These are phyloP conservation scores for Sigmodon hispidus DNA, from an alignment of 2,113 vertebrate genomes.

Conservation along the genomic window DNA sequence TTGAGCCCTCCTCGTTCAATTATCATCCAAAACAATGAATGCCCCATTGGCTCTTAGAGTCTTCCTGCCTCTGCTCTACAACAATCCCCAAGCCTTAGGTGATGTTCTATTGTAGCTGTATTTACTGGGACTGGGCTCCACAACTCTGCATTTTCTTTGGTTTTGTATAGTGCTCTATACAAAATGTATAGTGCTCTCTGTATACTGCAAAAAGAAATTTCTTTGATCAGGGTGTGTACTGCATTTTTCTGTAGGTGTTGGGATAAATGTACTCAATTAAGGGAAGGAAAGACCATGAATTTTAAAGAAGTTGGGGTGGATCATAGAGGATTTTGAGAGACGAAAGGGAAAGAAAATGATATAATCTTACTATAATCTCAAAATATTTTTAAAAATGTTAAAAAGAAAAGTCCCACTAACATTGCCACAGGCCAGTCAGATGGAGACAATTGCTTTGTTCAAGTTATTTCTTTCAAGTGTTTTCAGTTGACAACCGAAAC, in stretches of 20 bases:
- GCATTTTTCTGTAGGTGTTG: not conserved
- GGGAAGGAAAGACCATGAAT: no score
- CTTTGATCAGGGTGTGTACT: not conserved
- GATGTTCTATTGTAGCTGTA: not conserved
- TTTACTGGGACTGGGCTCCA: not conserved
- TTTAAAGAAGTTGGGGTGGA: not conserved
- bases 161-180: not conserved
- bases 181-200: not conserved
- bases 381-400: not conserved
- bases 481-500: not conserved
- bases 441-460: not conserved
- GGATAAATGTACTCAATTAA: not conserved
- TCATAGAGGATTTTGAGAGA: not conserved
- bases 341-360: not conserved
- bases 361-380: not conserved
- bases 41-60: not conserved
- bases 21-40: not conserved
- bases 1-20: not conserved
- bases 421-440: not conserved
- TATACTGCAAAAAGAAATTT: not conserved
- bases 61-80: rapidly evolving
- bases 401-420: not conserved
- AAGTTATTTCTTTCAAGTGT: not conserved
- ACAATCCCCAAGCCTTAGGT: not conserved
- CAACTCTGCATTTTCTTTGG: not conserved